phyloP scores from a whole-genome alignment of 2,797 vertebrate species.

The Harpagifer antarcticus region DNA sequence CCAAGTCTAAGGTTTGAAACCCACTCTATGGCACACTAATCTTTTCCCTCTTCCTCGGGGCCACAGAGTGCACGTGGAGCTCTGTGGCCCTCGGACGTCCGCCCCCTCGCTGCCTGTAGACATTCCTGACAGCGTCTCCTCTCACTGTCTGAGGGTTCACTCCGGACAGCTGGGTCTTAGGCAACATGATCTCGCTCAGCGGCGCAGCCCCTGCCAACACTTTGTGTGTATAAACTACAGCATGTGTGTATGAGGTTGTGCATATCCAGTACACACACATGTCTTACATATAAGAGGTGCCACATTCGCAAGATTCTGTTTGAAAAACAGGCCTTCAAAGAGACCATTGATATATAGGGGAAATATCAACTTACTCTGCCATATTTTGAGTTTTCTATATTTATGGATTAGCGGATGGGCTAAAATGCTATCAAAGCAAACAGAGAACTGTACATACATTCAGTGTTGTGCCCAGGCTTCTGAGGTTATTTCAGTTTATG shows the following conservation, averaged over 20 bases:
- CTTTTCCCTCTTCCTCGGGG: slow-evolving; percentile 26
- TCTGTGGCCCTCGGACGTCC: slow-evolving; percentile 39
- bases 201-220: slow-evolving; percentile 38
- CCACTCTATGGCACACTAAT: background rate
- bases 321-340: slow-evolving; percentile 56
- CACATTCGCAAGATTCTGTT: slow-evolving; percentile 70
- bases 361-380: slow-evolving; percentile 40
- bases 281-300: slow-evolving; percentile 64
- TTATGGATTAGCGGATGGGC: slow-evolving; percentile 25
- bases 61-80: slow-evolving; percentile 43
- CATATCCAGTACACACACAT: slow-evolving; percentile 42
- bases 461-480: background rate
- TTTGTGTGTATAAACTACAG: slow-evolving; percentile 51
- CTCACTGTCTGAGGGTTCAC: slow-evolving; percentile 67
- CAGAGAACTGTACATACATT: background rate
- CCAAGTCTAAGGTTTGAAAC: background rate
- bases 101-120: slow-evolving; percentile 66
- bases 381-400: slow-evolving; percentile 42
- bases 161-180: slow-evolving; percentile 76
- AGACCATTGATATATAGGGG: slow-evolving; percentile 33
- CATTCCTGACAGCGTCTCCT: slow-evolving; percentile 79
- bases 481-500: slow-evolving; percentile 1
- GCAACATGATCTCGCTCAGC: slow-evolving; percentile 75
- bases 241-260: slow-evolving; percentile 47
- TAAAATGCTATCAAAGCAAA: slow-evolving; percentile 10